Percentiles rank a stretch among this genome's conserved stretches.
phyloP scores from a whole-genome alignment of 1,140 invertebrate genomes.

The Cecropterus lyciades region DNA sequence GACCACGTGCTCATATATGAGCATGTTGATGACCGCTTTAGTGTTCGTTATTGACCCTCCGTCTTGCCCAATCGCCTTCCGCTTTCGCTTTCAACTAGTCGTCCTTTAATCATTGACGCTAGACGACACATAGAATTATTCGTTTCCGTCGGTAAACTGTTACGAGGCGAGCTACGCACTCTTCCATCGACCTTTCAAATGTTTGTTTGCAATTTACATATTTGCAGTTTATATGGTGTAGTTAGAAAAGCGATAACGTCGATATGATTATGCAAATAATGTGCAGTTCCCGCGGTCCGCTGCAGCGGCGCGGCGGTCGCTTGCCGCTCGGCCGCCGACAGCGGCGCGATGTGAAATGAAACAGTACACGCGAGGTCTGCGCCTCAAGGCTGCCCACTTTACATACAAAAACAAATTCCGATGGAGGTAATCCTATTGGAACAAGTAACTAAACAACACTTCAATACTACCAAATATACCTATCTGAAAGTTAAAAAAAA shows the following conservation, averaged over 20 bases:
- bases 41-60: slow-evolving; percentile 1
- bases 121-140: background rate
- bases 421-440: background rate
- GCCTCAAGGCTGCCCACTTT: slow-evolving; percentile 18
- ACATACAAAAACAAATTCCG: slow-evolving; percentile 15
- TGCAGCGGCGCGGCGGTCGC: too few species aligned
- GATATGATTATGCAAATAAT: too few species aligned
- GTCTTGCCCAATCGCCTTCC: background rate
- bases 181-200: background rate
- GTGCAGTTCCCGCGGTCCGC: too few species aligned
- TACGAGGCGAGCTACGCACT: too few species aligned
- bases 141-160: too few species aligned
- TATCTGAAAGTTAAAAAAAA: too few species aligned
- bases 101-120: slow-evolving; percentile 3
- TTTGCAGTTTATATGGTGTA: background rate
- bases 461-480: too few species aligned
- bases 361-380: background rate
- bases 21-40: slow-evolving; percentile 12
- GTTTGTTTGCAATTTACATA: background rate
- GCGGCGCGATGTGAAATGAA: too few species aligned
- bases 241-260: too few species aligned
- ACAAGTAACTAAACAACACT: too few species aligned
- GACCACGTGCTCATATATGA: slow-evolving; percentile 14
- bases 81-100: slow-evolving; percentile 14
- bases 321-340: too few species aligned